Conservation (phyloP, 2,888 invertebrate species). For the Leucoptera coffeella region DNA sequence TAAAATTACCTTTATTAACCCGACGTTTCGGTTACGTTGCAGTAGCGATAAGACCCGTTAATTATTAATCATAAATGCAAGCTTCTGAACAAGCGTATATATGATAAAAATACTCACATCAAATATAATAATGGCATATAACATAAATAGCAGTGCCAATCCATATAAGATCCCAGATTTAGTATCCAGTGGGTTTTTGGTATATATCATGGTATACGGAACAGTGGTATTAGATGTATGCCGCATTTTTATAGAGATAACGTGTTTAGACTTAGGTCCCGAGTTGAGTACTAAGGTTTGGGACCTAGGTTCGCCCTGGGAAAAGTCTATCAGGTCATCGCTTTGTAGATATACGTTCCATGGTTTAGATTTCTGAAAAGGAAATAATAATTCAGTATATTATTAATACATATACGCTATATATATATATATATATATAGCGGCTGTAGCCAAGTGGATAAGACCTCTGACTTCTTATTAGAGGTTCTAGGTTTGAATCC, state of each 20-base stretch:
- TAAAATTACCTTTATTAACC: too few relatives aligned
- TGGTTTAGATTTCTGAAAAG: slow-evolving; percentile 22
- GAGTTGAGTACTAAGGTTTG: slow-evolving; percentile 2
- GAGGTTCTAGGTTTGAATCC: too few relatives aligned
- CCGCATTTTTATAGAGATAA: slow-evolving; percentile 1
- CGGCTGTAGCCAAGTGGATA: too few relatives aligned
- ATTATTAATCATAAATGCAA: too few relatives aligned
- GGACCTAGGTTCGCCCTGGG: slow-evolving; percentile 33
- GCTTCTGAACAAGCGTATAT: too few relatives aligned
- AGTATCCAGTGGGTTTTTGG: slow-evolving; percentile 53
- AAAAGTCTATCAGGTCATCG: slow-evolving; percentile 42
- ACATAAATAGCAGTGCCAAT: slow-evolving; percentile 56
- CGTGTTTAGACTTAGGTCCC: slow-evolving; percentile 4
- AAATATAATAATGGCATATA: slow-evolving; percentile 72
- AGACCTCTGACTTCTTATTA: too few relatives aligned
- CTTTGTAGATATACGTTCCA: slow-evolving; percentile 55
- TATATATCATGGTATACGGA: slow-evolving; percentile 24
- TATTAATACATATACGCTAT: too few relatives aligned
- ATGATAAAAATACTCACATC: slow-evolving; percentile 46
- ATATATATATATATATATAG: too few relatives aligned
- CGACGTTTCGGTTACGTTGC: too few relatives aligned
- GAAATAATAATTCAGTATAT: too few relatives aligned
- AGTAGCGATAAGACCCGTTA: too few relatives aligned
- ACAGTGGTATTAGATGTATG: slow-evolving; percentile 5
- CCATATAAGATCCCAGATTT: slow-evolving; percentile 63